Base-by-base conservation (phyloP, 1,140 invertebrate species). In the Drosophila littoralis region DNA sequence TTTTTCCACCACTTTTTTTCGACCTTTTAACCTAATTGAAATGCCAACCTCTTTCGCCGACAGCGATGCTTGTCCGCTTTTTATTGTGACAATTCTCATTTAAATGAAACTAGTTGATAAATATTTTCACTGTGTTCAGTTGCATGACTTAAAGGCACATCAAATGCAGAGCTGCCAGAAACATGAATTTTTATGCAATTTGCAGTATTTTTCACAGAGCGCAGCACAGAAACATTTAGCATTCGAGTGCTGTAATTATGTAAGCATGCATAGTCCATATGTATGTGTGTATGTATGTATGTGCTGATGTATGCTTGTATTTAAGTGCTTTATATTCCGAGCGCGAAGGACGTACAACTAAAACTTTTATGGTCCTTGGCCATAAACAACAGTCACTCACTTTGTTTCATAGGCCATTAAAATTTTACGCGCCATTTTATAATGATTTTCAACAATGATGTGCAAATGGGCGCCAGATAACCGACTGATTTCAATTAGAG, bases 361-460 rank as follows among this genome's bases (percentile, higher is more conserved):
- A 64, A 83, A 74, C 13, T 77, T 86, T 88, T 77, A 88, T 79
- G 76, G 60, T 17, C 55, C 32, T 46, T 50, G 17, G 36, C 60
- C 79, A 83, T 86, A 88, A 86, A 88, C 57, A 79, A 81, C 77
- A 70, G 59, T 61, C 43, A 68, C 45, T 63, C 51, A 75, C 71
- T 43, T 65, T 59, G 64, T 54, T 68, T 74, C 57, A 52, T 58
- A 69, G 69, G 60, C 80, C 72, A 89, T 88, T 88, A 88, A 89
- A 83, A 83, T 77, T 88, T 77, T 72, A 88, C 72, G 84, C 73
- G 67, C 73, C 64, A 79, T 89, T 88, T 89, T 88, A 89, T 75
- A 88, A 88, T 88, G 83, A 88, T 88, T 88, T 80, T 64, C 72
- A 77, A 38, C 76, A 80, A 88, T 89, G 83, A 88, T 88, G 84